Evolutionary conservation across 1,140 invertebrate species (phyloP).

Genomic region (Zaprionus kolodkinae): DNA sequence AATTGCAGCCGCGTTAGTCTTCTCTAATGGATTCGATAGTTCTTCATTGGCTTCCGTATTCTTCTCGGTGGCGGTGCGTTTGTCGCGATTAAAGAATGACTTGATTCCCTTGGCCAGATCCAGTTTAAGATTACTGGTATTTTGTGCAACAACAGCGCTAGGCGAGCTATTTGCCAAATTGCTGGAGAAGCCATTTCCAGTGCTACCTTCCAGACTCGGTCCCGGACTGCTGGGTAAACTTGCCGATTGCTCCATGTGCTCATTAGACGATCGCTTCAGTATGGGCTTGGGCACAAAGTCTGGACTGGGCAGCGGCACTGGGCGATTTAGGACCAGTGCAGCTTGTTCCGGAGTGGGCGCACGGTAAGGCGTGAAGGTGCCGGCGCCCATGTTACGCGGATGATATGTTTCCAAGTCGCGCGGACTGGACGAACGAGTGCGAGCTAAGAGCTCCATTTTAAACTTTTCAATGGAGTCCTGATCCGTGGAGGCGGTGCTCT

Average conservation of each 20-base stretch:
- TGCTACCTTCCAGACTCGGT: not conserved
- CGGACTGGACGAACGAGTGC: conserved; percentile 84
- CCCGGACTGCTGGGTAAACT: conserved; percentile 42
- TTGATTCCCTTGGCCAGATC: conserved; percentile 79
- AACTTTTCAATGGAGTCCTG: conserved; percentile 86
- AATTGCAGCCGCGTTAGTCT: conserved; percentile 68
- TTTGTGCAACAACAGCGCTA: conserved; percentile 5
- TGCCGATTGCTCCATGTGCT: conserved; percentile 61
- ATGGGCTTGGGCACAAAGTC: conserved; percentile 91
- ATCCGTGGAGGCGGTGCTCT: conserved; percentile 86
- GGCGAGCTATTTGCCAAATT: not conserved
- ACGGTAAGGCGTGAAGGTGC: conserved; percentile 79
- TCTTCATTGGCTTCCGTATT: conserved; percentile 74
- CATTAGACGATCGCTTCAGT: conserved; percentile 86
- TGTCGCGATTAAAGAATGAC: conserved; percentile 79
- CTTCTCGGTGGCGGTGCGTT: conserved; percentile 71
- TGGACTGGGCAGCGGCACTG: conserved; percentile 86
- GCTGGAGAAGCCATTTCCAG: conserved; percentile 5
- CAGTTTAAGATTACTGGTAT: conserved; percentile 51
- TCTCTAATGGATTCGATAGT: conserved; percentile 69
- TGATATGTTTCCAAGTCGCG: conserved; percentile 89
- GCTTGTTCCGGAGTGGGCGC: conserved; percentile 85
- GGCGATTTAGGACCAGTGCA: conserved; percentile 86
- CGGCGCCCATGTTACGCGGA: conserved; percentile 85
- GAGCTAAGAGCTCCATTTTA: conserved; percentile 85